Evolutionary conservation across 1,140 invertebrate species (phyloP).

Genomic region (Hirudo medicinalis): DNA sequence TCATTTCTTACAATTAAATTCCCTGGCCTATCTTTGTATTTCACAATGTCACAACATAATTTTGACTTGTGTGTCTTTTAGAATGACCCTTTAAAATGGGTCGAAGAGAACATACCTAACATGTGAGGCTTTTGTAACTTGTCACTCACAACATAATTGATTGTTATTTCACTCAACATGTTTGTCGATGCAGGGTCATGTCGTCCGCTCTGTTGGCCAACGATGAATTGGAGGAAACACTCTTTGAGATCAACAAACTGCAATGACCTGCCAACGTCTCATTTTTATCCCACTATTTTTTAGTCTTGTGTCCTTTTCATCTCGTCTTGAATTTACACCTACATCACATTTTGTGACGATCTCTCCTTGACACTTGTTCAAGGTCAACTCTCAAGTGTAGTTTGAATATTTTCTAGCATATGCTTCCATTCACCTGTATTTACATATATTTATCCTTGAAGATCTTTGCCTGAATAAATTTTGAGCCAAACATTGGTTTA

Average conservation of each 20-base stretch:
- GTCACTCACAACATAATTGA: background rate
- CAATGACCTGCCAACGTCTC: background rate
- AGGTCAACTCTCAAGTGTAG: too few species aligned
- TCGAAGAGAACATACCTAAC: slow-evolving; percentile 2
- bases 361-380: too few species aligned
- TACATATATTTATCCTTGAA: too few species aligned
- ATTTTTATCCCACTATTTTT: too few species aligned
- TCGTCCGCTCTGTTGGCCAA: background rate
- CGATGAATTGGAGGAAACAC: background rate
- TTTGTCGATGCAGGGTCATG: background rate
- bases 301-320: too few species aligned
- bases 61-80: background rate
- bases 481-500: too few species aligned
- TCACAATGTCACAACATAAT: background rate
- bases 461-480: too few species aligned
- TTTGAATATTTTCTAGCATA: too few species aligned
- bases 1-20: background rate
- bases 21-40: background rate
- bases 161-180: background rate
- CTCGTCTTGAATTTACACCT: too few species aligned
- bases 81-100: slow-evolving; percentile 1
- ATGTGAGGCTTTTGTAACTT: background rate
- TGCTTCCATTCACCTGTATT: too few species aligned
- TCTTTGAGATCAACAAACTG: slow-evolving; percentile 4
- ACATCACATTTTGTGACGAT: too few species aligned